A percentile compares a stretch with the other conserved stretches of the same genome.
phyloP scores from a whole-genome alignment of 2,113 vertebrate species.

The Psammodynastes pulverulentus region DNA sequence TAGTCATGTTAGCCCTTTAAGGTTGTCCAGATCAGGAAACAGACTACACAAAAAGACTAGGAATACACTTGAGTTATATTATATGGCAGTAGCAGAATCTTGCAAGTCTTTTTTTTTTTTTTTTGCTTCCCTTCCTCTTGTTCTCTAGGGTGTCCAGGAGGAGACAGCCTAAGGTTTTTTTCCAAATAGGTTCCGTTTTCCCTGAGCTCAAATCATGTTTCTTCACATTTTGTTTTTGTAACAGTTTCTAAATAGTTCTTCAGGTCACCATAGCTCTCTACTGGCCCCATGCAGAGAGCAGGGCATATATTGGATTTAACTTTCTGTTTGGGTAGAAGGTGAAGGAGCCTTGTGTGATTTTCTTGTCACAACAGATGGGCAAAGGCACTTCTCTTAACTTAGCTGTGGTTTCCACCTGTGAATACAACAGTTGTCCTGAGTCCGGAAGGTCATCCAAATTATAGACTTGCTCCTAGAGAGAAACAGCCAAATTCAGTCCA shows the following conservation, averaged over 20 bases:
- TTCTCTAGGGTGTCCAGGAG: not conserved
- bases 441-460: not conserved
- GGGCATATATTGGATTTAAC: not conserved
- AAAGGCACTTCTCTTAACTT: not conserved
- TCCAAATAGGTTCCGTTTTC: not conserved
- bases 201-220: not conserved
- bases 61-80: not conserved
- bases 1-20: not conserved
- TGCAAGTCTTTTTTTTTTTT: not conserved
- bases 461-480: not conserved
- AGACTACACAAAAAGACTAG: not conserved
- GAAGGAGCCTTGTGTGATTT: not conserved
- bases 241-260: not conserved
- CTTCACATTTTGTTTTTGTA: not conserved
- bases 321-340: not conserved
- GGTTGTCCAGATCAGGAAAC: not conserved
- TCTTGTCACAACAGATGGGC: not conserved
- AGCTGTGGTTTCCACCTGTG: not conserved
- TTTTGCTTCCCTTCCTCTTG: not conserved
- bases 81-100: not conserved
- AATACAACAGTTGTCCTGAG: not conserved
- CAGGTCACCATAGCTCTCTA: not conserved
- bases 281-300: not conserved
- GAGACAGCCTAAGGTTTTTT: not conserved
- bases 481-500: not conserved